Conservation (phyloP, 2,888 invertebrate species). For the Salpingus planirostris region DNA sequence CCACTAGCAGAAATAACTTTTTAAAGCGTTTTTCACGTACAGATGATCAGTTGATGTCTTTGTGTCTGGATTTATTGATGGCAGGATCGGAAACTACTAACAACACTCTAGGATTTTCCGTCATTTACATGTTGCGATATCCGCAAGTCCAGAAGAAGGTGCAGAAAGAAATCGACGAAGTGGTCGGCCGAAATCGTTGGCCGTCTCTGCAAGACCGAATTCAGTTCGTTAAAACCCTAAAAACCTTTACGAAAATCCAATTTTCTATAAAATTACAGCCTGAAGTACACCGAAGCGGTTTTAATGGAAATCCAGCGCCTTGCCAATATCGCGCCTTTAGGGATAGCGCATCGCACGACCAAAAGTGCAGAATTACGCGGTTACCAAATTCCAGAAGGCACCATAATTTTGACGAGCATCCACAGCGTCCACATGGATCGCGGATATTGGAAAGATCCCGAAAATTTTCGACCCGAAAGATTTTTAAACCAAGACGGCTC, state of each 20-base stretch:
- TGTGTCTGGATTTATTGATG: constrained; percentile 58
- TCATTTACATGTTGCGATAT: constrained; percentile 51
- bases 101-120: constrained; percentile 52
- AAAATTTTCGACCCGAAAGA: constrained; percentile 54
- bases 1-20: constrained; percentile 1
- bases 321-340: constrained; percentile 45
- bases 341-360: constrained; percentile 45
- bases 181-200: constrained; percentile 47
- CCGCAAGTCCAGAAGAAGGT: constrained; percentile 49
- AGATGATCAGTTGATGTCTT: constrained; percentile 37
- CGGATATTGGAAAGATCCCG: constrained; percentile 52
- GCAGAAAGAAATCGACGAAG: constrained; percentile 51
- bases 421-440: constrained; percentile 54
- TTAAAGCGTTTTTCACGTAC: constrained; percentile 4
- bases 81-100: constrained; percentile 63
- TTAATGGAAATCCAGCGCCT: constrained; percentile 46
- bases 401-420: constrained; percentile 51
- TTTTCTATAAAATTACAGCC: constrained; percentile 26
- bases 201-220: constrained; percentile 49
- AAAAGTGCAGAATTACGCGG: constrained; percentile 41
- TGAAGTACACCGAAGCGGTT: constrained; percentile 42
- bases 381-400: constrained; percentile 44
- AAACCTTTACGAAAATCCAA: constrained; percentile 19
- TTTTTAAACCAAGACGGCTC: constrained; percentile 51
- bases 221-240: constrained; percentile 39